Evolutionary conservation across 2,888 invertebrate species (phyloP), one percentile per base, ranked within the genome.

Genomic region (Cephus rjabovi): DNA sequence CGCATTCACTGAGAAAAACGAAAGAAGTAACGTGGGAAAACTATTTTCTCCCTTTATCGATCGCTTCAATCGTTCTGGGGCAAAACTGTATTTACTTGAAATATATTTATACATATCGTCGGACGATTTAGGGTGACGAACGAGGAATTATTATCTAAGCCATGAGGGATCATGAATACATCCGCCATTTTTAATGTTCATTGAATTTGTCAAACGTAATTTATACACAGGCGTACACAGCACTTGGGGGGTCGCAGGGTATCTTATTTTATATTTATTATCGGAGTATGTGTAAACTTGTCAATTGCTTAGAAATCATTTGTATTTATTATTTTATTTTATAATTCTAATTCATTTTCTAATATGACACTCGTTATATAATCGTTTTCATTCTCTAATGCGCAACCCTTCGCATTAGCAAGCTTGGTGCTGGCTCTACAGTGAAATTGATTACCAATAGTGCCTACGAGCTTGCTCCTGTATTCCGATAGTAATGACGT

Each of bases 391-490:
- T 89, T 87, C 85, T 83, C 83, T 86, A 88, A 87, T 84, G 76
- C 71, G 77, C 85, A 86, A 87, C 86, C 87, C 85, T 83, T 87
- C 86, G 86, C 88, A 88, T 89, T 88, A 89, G 86, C 86, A 84
- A 84, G 82, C 85, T 82, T 81, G 83, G 83, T 84, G 80, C 83
- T 84, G 80, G 85, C 82, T 80, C 83, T 84, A 86, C 86, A 83
- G 86, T 83, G 85, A 89, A 91, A 91, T 91, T 90, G 89, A 91
- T 91, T 90, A 91, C 90, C 88, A 88, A 90, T 89, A 90, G 89
- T 86, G 87, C 85, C 71, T 31, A 71, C 74, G 33, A 83, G 85
- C 85, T 81, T 78, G 75, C 70, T 76, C 76, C 78, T 78, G 78
- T 80, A 81, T 71, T 82, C 81, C 82, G 85, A 85, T 89, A 86